Conservation (phyloP, 2,797 vertebrate genomes). For the Myripristis murdjan region DNA sequence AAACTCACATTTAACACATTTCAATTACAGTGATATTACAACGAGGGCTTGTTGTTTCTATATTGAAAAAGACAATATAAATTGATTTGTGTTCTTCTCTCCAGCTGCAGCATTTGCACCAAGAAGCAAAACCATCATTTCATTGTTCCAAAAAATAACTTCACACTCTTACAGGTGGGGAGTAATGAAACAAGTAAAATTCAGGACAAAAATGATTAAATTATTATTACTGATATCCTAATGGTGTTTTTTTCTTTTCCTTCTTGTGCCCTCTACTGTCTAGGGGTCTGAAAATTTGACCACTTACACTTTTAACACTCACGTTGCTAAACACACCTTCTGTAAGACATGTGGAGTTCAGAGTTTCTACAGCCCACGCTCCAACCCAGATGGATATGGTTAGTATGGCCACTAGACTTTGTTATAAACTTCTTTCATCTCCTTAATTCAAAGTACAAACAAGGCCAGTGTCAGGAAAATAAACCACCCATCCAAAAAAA, state of each 20-base stretch:
- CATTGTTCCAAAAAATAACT: constrained; percentile 91
- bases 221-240: not conserved
- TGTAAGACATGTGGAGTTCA: constrained; percentile 97
- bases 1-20: too few relatives aligned
- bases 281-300: constrained; percentile 92
- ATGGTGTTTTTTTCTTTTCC: not conserved
- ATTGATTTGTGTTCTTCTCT: constrained; percentile 10
- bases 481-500: too few relatives aligned
- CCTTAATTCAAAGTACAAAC: not conserved
- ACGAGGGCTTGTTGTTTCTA: not conserved
- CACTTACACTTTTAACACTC: constrained; percentile 95
- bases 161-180: constrained; percentile 93
- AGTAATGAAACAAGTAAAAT: not conserved
- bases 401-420: constrained; percentile 57
- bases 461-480: too few relatives aligned
- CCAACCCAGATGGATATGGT: constrained; percentile 96
- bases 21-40: not conserved
- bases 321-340: constrained; percentile 93
- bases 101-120: constrained; percentile 95
- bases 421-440: constrained; percentile 37
- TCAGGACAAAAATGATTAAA: not conserved
- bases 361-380: constrained; percentile 96
- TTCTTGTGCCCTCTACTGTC: not conserved
- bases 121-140: constrained; percentile 98
- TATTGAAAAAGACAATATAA: not conserved